Percentiles rank a stretch among this genome's conserved stretches.
These are phyloP conservation scores for Crocallis elinguaria DNA, from an alignment of 2,888 invertebrate genomes.

Conservation along the genomic window DNA sequence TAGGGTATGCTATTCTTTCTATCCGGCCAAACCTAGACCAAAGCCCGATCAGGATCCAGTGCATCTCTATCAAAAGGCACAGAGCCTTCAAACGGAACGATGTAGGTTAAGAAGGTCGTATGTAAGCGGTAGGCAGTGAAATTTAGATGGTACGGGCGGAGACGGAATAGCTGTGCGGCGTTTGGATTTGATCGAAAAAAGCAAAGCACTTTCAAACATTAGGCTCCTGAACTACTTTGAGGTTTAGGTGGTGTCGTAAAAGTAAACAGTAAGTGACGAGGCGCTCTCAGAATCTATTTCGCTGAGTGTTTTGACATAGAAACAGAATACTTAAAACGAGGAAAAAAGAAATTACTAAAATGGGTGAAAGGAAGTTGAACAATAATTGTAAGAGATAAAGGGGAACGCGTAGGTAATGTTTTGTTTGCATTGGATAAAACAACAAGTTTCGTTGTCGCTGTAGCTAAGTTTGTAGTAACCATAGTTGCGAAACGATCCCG, in stretches of 20 bases:
- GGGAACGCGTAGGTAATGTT: too few relatives aligned
- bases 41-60: background rate
- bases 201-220: slow-evolving; percentile 22
- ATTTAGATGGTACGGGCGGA: slow-evolving; percentile 20
- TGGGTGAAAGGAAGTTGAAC: too few relatives aligned
- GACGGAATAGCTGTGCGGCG: slow-evolving; percentile 8
- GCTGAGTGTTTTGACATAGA: slow-evolving; percentile 16
- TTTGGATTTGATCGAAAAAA: slow-evolving; percentile 26
- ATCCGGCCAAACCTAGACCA: background rate
- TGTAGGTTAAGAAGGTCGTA: slow-evolving; percentile 39
- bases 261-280: slow-evolving; percentile 18
- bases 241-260: slow-evolving; percentile 20
- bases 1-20: too few relatives aligned
- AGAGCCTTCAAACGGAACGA: slow-evolving; percentile 22
- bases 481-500: too few relatives aligned
- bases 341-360: background rate
- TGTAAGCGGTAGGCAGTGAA: slow-evolving; percentile 35
- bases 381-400: too few relatives aligned
- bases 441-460: too few relatives aligned
- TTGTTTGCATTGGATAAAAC: too few relatives aligned
- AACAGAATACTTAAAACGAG: slow-evolving; percentile 2
- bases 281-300: slow-evolving; percentile 1
- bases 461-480: too few relatives aligned
- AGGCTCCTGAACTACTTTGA: slow-evolving; percentile 9
- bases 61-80: background rate